phyloP scores from a whole-genome alignment of 2,888 invertebrate genomes.

The Euplexia lucipara region DNA sequence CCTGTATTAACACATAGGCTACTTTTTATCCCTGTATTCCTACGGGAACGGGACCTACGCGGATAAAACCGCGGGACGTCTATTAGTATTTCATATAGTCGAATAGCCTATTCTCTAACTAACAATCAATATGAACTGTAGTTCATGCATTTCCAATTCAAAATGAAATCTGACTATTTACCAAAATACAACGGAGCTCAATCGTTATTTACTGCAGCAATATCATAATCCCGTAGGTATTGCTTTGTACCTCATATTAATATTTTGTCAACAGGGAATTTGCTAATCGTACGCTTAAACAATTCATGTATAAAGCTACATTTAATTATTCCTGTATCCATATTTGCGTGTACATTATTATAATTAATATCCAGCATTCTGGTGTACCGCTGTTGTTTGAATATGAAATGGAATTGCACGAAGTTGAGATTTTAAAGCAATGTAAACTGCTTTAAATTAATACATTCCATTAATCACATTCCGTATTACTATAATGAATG shows the following conservation, averaged over 20 bases:
- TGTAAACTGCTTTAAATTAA: too few relatives aligned
- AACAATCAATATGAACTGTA: too few relatives aligned
- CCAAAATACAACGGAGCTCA: neutral
- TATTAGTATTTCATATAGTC: too few relatives aligned
- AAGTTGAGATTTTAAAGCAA: neutral
- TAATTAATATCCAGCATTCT: conserved; percentile 11
- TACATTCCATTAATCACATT: too few relatives aligned
- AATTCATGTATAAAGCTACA: conserved; percentile 11
- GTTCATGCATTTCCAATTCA: too few relatives aligned
- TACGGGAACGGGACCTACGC: too few relatives aligned
- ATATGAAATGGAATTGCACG: neutral
- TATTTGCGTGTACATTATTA: conserved; percentile 6
- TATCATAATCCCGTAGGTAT: conserved; percentile 12
- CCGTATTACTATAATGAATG: too few relatives aligned
- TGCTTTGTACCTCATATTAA: conserved; percentile 1
- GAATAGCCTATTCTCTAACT: too few relatives aligned
- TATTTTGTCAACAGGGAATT: neutral
- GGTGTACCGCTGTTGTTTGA: neutral
- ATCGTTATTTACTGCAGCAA: neutral
- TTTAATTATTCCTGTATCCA: conserved; percentile 10
- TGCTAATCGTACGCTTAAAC: conserved; percentile 16
- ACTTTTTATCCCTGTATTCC: too few relatives aligned
- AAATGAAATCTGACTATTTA: too few relatives aligned
- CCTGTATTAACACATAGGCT: too few relatives aligned
- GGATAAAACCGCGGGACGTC: too few relatives aligned